Evolutionary conservation across 2,113 vertebrate genomes (phyloP).

Genomic region (Gymnobelideus leadbeateri): DNA sequence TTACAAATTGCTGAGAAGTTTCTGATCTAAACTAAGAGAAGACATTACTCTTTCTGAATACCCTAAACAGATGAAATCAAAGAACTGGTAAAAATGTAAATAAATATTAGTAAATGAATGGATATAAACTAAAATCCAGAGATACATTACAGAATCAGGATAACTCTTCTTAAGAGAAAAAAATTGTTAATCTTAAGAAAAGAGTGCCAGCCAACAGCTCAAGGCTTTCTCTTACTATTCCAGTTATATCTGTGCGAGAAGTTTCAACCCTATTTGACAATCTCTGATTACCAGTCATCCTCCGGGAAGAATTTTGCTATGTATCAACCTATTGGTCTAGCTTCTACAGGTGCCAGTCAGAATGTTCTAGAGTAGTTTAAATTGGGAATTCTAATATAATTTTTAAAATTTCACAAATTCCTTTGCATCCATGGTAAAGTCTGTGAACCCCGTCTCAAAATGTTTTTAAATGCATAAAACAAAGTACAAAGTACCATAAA

Average conservation of each 20-base stretch:
- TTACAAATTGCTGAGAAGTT: not conserved
- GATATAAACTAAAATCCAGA: constrained; percentile 3
- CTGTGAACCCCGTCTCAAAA: not conserved
- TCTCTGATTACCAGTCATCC: not conserved
- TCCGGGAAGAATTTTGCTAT: not conserved
- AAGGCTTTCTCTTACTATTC: not conserved
- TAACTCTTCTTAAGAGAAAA: not conserved
- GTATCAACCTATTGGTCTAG: not conserved
- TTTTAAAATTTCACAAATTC: not conserved
- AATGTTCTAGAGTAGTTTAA: not conserved
- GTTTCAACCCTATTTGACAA: not conserved
- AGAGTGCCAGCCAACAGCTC: not conserved
- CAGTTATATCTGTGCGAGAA: not conserved
- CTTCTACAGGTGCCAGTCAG: not conserved
- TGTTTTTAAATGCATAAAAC: not conserved
- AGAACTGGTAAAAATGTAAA: not conserved
- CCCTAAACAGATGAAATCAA: not conserved
- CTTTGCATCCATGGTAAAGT: not conserved
- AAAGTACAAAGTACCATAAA: not conserved
- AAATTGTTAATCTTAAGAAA: not conserved
- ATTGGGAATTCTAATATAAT: not conserved
- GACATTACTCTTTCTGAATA: not conserved
- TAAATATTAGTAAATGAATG: constrained; percentile 15
- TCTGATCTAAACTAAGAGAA: not conserved
- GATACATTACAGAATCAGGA: not conserved